A percentile compares a stretch with the other conserved stretches of the same genome.
Conservation (phyloP, 2,888 invertebrate species). For the Diaprepes abbreviatus region DNA sequence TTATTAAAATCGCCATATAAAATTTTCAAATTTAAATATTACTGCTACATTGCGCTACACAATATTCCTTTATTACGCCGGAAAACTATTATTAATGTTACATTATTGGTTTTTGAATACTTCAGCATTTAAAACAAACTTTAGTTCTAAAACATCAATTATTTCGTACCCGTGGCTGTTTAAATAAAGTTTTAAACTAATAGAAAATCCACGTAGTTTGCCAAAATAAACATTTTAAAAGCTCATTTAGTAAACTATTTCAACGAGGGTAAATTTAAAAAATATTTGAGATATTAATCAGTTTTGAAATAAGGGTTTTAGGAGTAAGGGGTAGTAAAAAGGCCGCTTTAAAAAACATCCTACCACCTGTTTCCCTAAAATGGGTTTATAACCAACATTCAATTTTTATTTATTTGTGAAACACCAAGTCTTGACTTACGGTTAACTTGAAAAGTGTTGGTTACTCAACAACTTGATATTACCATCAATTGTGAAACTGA, state of each 20-base stretch:
- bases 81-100: constrained; percentile 35
- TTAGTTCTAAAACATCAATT: constrained; percentile 23
- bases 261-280: neutral
- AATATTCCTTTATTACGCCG: neutral
- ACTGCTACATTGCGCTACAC: neutral
- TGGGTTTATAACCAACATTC: too few relatives aligned
- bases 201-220: constrained; percentile 1
- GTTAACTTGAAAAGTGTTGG: too few relatives aligned
- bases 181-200: constrained; percentile 18
- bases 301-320: too few relatives aligned
- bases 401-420: too few relatives aligned
- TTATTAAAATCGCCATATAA: neutral
- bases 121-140: constrained; percentile 36
- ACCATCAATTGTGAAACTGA: too few relatives aligned
- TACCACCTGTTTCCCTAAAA: too few relatives aligned
- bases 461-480: too few relatives aligned
- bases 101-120: constrained; percentile 38
- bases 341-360: too few relatives aligned
- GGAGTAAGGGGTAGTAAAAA: too few relatives aligned
- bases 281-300: too few relatives aligned
- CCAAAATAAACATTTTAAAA: constrained; percentile 22
- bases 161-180: constrained; percentile 16
- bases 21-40: constrained; percentile 19
- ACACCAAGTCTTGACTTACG: too few relatives aligned
- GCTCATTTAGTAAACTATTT: neutral